These are phyloP conservation scores for Trichogramma dendrolimi DNA, from an alignment of 2,888 invertebrate species.

Conservation along the genomic window DNA sequence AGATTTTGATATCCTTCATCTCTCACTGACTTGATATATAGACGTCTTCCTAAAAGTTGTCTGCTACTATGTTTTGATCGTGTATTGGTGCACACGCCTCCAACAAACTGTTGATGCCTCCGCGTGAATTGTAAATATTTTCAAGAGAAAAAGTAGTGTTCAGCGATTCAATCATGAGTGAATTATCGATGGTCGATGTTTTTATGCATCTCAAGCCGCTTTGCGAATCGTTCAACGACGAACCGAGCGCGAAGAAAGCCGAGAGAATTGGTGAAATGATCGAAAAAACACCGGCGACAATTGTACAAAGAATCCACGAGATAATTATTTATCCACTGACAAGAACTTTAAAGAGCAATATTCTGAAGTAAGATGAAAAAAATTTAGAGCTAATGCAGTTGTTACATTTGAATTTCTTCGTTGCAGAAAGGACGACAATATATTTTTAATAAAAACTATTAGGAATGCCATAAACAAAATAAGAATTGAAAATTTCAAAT, in stretches of 20 bases:
- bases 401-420: conserved; percentile 24
- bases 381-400: conserved; percentile 8
- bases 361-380: conserved; percentile 36
- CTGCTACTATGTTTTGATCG: too few relatives aligned
- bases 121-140: too few relatives aligned
- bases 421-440: conserved; percentile 54
- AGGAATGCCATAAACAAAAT: conserved; percentile 54
- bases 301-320: conserved; percentile 56
- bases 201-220: conserved; percentile 54
- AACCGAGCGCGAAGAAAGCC: conserved; percentile 52
- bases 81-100: too few relatives aligned
- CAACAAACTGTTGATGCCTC: too few relatives aligned
- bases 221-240: conserved; percentile 55
- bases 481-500: conserved; percentile 53
- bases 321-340: conserved; percentile 57
- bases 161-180: conserved; percentile 10
- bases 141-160: too few relatives aligned
- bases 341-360: conserved; percentile 41
- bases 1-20: too few relatives aligned
- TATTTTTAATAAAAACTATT: conserved; percentile 55
- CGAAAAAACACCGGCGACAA: conserved; percentile 48
- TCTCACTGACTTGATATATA: too few relatives aligned
- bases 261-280: conserved; percentile 46
- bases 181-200: conserved; percentile 16
- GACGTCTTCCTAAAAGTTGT: too few relatives aligned